A percentile compares a stretch with the other conserved stretches of the same genome.
Conservation (phyloP, 2,797 vertebrate genomes). For the Silurus lanzhouensis region DNA sequence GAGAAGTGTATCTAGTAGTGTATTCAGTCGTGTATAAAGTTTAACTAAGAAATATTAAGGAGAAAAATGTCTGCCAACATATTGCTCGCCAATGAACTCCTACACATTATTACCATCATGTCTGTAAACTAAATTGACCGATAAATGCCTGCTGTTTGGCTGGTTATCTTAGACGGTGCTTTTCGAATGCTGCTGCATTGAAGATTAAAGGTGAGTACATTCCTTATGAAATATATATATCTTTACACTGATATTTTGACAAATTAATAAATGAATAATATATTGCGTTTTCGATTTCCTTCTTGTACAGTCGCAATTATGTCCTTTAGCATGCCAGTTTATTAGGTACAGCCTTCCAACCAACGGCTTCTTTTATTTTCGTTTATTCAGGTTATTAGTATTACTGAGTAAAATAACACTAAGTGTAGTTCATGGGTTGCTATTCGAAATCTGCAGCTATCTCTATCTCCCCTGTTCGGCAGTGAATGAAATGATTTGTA, state of each 20-base stretch:
- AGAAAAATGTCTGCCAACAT: neutral
- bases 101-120: neutral
- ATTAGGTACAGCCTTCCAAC: neutral
- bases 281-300: neutral
- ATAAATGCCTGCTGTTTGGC: neutral
- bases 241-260: neutral
- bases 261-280: neutral
- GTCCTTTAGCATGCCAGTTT: neutral
- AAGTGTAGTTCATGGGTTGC: neutral
- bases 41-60: neutral
- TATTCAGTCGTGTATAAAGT: too few relatives aligned
- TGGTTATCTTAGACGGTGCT: neutral
- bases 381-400: neutral
- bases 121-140: neutral
- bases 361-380: neutral
- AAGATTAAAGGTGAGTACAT: neutral
- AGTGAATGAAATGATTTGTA: too few relatives aligned
- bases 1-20: neutral
- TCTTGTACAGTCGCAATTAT: neutral
- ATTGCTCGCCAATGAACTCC: neutral
- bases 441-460: neutral
- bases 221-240: too few relatives aligned
- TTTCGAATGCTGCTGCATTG: neutral
- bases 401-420: neutral
- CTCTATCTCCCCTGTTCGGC: too few relatives aligned